Evolutionary conservation across 2,888 invertebrate genomes (phyloP), one percentile per base, ranked within the genome.

Genomic region (Xylota sylvarum): DNA sequence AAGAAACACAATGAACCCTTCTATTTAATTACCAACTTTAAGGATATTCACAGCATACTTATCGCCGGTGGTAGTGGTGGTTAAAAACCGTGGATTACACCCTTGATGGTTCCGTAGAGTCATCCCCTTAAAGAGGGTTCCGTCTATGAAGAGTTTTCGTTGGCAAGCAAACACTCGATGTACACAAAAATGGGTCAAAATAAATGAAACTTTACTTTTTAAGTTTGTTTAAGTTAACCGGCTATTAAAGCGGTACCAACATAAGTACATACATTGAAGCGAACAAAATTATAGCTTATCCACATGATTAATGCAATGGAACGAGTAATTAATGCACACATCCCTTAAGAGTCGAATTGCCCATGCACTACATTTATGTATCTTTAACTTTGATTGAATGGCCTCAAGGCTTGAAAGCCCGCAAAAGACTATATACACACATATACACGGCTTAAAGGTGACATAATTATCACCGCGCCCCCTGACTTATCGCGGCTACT

Each of bases 391-490:
- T 81, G 86, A 86, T 77, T 81, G 73, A 62, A 23, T 60, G 77
- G 65, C 67, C 81, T 40, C 76, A 7, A 46, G 64, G 46, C 70
- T 23, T 14, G 40, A n/a, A 12, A 27, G 48, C 12, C 35, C 7
- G 50, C 48, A 77, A 77, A 77, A 69, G n/a, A 73, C 32, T 30
- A 46, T 67, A 43, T 67, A 23, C 43, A 64, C 69, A 85, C 72
- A 55, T 67, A 23, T 14, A 64, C 69, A 85, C 72, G 48, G 9
- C 60, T 67, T 67, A 35, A 40, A 87, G 82, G 86, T 87, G 86
- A 87, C 86, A 82, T 82, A 78, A 87, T 86, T 86, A 69, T 64
- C 76, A 73, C 82, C 67, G 81, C 76, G 65, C 77, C 85, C 64
- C 60, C 81, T 76, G 81, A 72, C 46, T 72, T 52, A 72, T 67